phyloP scores from a whole-genome alignment of 2,888 invertebrate species.

The Calameuta idolon region DNA sequence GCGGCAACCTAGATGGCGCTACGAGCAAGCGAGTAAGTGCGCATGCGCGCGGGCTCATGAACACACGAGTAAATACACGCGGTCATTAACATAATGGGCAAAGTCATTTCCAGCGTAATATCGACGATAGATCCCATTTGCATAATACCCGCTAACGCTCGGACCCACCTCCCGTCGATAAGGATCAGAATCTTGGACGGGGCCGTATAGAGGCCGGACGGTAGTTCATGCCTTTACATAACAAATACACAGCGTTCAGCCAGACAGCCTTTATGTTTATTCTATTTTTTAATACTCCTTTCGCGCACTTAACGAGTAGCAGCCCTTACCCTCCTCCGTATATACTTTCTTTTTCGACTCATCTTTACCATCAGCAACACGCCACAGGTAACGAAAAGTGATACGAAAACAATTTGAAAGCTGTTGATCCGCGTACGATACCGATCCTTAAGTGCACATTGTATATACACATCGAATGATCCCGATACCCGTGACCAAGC shows the following conservation, averaged over 20 bases:
- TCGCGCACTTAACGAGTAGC: background rate
- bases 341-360: background rate
- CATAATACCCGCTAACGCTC: constrained; percentile 11
- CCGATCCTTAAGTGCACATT: background rate
- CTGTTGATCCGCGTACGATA: background rate
- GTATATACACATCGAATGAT: background rate
- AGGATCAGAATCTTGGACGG: constrained; percentile 1
- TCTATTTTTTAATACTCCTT: background rate
- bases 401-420: background rate
- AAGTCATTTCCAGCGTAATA: constrained; percentile 9
- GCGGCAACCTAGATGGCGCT: background rate
- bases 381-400: background rate
- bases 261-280: background rate
- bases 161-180: constrained; percentile 3
- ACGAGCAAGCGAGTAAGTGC: background rate
- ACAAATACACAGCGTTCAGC: background rate
- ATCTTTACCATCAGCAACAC: background rate
- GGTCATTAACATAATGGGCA: constrained; percentile 8
- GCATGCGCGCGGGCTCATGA: background rate
- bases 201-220: background rate
- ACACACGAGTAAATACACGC: background rate
- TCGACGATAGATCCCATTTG: constrained; percentile 13
- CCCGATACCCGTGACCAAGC: background rate
- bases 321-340: background rate
- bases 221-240: background rate